Evolutionary conservation across 2,797 vertebrate species (phyloP).

Genomic region (Oreonectes daqikongensis): DNA sequence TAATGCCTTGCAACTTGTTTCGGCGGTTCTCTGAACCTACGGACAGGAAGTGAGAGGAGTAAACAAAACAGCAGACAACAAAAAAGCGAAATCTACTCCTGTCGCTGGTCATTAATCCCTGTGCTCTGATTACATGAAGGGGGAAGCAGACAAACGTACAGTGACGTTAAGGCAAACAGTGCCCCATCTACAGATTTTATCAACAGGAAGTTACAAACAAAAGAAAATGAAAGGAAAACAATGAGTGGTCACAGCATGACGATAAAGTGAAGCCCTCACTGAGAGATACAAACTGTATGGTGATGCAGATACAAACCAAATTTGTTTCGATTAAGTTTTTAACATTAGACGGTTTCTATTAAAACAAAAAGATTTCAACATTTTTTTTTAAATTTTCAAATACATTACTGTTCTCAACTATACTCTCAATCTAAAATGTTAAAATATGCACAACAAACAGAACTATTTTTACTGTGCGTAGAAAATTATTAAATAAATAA

Average conservation of each 20-base stretch:
- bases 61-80: conserved; percentile 56
- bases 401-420: neutral
- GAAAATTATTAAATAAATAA: too few species aligned
- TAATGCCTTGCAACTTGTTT: conserved; percentile 87
- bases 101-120: conserved; percentile 66
- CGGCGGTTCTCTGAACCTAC: conserved; percentile 82
- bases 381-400: neutral
- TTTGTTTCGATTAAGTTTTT: neutral
- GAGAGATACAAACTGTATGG: neutral
- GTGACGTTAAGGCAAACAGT: neutral
- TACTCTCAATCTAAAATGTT: too few species aligned
- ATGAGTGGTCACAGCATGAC: conserved; percentile 49
- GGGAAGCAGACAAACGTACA: neutral
- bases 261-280: conserved; percentile 57
- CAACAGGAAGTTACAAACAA: conserved; percentile 44
- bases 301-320: neutral
- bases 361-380: neutral
- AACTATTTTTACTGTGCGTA: too few species aligned
- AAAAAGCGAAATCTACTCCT: conserved; percentile 71
- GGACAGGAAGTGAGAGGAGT: conserved; percentile 38
- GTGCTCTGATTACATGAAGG: neutral
- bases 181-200: conserved; percentile 23
- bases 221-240: conserved; percentile 47
- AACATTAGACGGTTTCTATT: neutral
- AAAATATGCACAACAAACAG: too few species aligned